Conservation (phyloP, 2,113 vertebrate genomes). For the Toxotes chatareus region DNA sequence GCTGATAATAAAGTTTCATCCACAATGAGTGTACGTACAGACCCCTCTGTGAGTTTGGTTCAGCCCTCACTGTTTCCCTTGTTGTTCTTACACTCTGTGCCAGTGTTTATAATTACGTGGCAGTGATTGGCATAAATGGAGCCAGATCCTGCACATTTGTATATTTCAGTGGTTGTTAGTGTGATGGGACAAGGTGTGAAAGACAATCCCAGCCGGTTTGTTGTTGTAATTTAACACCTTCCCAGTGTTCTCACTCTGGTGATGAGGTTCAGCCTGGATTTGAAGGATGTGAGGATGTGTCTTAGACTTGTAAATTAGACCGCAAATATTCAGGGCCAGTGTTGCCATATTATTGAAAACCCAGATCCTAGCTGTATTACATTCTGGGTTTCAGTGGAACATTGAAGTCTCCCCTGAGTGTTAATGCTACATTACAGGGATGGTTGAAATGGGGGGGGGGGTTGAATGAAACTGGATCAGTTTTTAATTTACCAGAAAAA, state of each 20-base stretch:
- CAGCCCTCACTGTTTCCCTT: neutral
- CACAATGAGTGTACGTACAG: neutral
- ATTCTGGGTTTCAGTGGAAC: neutral
- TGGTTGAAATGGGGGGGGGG: neutral
- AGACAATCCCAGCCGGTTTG: conserved; percentile 58
- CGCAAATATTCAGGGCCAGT: conserved; percentile 13
- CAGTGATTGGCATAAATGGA: conserved; percentile 59
- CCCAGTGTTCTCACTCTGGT: conserved; percentile 50
- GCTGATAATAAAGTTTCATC: too few species aligned
- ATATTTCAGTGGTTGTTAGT: conserved; percentile 61
- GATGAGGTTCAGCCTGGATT: conserved; percentile 47
- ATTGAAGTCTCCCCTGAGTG: neutral
- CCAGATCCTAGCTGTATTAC: neutral
- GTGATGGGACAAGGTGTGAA: conserved; percentile 70
- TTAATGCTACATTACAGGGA: neutral
- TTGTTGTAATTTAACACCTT: conserved; percentile 74
- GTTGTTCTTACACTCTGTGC: conserved; percentile 31
- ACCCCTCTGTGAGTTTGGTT: conserved; percentile 1
- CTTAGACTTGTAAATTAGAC: conserved; percentile 47
- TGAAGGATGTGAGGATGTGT: conserved; percentile 46
- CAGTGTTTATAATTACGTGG: conserved; percentile 49
- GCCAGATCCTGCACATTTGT: conserved; percentile 59
- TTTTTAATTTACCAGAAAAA: neutral
- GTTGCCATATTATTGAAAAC: conserved; percentile 41
- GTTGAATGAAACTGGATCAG: neutral